phyloP scores from a whole-genome alignment of 2,113 vertebrate species.

The Agelaius phoeniceus region DNA sequence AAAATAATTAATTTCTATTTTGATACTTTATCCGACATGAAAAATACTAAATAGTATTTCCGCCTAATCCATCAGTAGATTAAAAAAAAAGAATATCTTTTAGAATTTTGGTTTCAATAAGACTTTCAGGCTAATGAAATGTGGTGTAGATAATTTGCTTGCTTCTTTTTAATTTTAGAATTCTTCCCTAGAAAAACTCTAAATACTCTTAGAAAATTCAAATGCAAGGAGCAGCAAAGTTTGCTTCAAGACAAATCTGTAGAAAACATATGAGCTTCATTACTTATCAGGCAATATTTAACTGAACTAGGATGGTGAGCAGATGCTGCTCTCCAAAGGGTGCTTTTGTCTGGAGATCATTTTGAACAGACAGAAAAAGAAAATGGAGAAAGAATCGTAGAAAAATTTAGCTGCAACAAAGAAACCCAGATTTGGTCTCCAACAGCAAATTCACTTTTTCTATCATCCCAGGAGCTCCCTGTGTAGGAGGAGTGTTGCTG shows the following conservation, averaged over 20 bases:
- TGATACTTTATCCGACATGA: background rate
- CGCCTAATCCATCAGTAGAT: background rate
- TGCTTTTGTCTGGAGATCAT: background rate
- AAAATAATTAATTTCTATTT: background rate
- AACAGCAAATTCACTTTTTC: background rate
- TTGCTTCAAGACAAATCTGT: background rate
- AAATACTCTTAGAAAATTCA: background rate
- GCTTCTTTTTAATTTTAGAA: background rate
- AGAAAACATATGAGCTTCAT: background rate
- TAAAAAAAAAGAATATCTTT: background rate
- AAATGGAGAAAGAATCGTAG: background rate
- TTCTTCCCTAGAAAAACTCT: background rate
- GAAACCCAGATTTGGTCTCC: background rate
- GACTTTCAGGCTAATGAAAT: background rate
- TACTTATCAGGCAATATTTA: conserved; percentile 38
- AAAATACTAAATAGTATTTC: background rate
- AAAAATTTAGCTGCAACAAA: background rate
- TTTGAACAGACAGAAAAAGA: background rate
- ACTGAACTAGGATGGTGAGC: conserved; percentile 1
- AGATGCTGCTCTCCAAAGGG: conserved; percentile 36
- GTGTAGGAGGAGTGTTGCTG: background rate
- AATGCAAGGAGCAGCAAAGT: background rate
- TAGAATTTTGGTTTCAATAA: background rate
- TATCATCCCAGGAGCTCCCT: background rate
- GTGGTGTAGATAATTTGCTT: background rate